Base-by-base conservation (phyloP, 2,888 invertebrate genomes). In the Drosophila maculinotata region DNA sequence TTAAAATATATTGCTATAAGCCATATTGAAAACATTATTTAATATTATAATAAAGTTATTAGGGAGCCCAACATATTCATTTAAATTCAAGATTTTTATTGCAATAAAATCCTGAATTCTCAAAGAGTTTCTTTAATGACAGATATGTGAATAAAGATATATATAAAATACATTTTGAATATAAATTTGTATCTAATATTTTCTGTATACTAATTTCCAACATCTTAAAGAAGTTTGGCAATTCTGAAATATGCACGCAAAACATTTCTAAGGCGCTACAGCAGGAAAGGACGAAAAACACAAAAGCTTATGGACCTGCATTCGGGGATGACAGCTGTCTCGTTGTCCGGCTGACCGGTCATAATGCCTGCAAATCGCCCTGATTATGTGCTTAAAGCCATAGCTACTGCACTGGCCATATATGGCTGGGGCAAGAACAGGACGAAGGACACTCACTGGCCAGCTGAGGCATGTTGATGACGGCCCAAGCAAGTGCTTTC, bases 361-460 rank as follows among this genome's bases (percentile, higher is more conserved):
- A 75, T 73, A 85, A 86, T 84, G 84, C 84, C 76, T 73, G 80
- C 81, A 86, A 86, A 86, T 86, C 77, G 84, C 51, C 82, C 74
- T n/a, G 85, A 86, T 86, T 86, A 86, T 79, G 70, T 76, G 73
- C 79, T 73, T 64, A 69, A 68, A 56, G 70, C 62, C 63, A 42
- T 10, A 26, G 49, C 67, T 33, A 52, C 15, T 53, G 53, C 23
- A 12, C 15, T n/a, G 31, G 35, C 26, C 71, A 57, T 58, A 59
- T 58, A 72, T 72, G 49, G 57, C 54, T 48, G 36, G n/a, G 15
- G 23, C 7, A 20, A 10, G 10, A 7, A 4, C 8, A 6, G 42
- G 42, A 26, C 10, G 26, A 59, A 62, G 44, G 36, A 26, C 56
- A 31, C 31, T 31, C 35, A 15, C 36, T 17, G 42, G 47, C 44